phyloP scores from a whole-genome alignment of 2,888 invertebrate genomes.

The Metacarcinus magister region DNA sequence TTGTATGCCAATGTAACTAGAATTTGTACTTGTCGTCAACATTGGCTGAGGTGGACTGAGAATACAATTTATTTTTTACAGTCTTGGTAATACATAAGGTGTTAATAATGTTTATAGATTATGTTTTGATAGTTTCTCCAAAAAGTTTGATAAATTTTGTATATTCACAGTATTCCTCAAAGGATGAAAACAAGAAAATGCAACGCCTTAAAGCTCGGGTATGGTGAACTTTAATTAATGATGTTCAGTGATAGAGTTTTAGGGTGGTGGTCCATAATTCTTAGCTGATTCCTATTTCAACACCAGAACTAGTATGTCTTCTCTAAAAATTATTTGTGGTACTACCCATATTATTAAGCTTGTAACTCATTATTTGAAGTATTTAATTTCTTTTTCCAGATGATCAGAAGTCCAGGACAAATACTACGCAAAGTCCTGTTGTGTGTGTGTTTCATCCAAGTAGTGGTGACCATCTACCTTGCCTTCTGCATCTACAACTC shows the following conservation, averaged over 20 bases:
- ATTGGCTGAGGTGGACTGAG: not conserved
- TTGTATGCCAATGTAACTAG: too few species aligned
- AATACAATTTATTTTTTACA: not conserved
- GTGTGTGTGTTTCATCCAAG: slow-evolving; percentile 71
- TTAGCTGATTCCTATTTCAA: too few species aligned
- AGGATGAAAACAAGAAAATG: slow-evolving; percentile 52
- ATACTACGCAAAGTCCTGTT: slow-evolving; percentile 66
- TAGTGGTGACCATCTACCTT: slow-evolving; percentile 69
- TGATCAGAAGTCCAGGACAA: slow-evolving; percentile 61
- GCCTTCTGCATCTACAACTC: slow-evolving; percentile 73
- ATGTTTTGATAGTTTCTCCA: not conserved
- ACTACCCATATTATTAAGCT: not conserved
- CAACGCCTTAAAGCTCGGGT: slow-evolving; percentile 50
- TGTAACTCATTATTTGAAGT: not conserved
- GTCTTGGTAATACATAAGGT: not conserved
- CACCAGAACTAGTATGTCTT: too few species aligned
- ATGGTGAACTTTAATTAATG: not conserved
- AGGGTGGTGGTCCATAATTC: too few species aligned
- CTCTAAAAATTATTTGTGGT: too few species aligned
- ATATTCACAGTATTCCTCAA: slow-evolving; percentile 65
- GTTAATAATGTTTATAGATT: not conserved
- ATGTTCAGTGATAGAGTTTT: not conserved
- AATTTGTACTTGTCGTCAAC: too few species aligned
- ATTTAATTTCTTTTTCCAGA: slow-evolving; percentile 52
- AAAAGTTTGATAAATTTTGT: not conserved